A percentile compares a stretch with the other conserved stretches of the same genome.
These are phyloP conservation scores for Episyrphus balteatus DNA, from an alignment of 1,140 invertebrate genomes.

Conservation along the genomic window DNA sequence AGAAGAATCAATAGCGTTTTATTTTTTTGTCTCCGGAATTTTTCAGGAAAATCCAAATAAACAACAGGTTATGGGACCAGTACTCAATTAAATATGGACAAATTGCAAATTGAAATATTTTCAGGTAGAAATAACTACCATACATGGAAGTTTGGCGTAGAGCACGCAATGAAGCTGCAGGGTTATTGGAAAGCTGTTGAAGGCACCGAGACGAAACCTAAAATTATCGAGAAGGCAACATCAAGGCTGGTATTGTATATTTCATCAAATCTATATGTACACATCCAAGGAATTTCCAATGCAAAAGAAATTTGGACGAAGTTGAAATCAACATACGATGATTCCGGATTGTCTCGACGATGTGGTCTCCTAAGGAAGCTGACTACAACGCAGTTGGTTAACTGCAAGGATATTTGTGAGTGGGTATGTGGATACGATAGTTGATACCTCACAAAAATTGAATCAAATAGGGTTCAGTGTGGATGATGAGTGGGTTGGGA, in stretches of 20 bases:
- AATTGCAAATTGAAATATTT: conserved; percentile 2
- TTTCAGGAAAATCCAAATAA: no score
- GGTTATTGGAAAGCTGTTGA: background rate
- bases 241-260: conserved; percentile 22
- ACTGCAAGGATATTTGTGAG: conserved; percentile 21
- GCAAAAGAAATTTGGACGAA: conserved; percentile 23
- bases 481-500: conserved; percentile 27
- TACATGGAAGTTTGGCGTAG: conserved; percentile 3
- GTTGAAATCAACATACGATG: conserved; percentile 21
- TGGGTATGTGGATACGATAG: conserved; percentile 28
- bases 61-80: conserved; percentile 1
- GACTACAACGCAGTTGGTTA: background rate
- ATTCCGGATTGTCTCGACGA: conserved; percentile 25
- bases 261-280: conserved; percentile 24
- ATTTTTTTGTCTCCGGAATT: no score
- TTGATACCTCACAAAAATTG: conserved; percentile 23
- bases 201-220: conserved; percentile 13
- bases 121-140: conserved; percentile 3
- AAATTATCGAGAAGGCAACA: conserved; percentile 18
- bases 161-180: background rate
- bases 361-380: conserved; percentile 21
- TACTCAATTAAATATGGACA: background rate
- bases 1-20: no score
- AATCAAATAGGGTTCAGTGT: conserved; percentile 23
- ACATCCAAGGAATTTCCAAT: conserved; percentile 13